Conservation (phyloP, 2,113 vertebrate genomes). For the Myotis yumanensis region DNA sequence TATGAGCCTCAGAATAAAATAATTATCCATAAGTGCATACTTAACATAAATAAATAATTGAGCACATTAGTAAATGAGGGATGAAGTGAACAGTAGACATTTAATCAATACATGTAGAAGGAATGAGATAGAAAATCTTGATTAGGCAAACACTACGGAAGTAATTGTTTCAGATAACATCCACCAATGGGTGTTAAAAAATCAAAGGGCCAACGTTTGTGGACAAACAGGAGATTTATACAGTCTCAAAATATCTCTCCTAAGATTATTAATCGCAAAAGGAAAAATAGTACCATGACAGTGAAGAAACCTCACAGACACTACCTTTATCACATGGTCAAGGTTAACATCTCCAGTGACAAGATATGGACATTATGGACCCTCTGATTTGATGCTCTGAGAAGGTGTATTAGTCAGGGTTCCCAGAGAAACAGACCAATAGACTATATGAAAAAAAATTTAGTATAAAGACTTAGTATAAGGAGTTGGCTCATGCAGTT, state of each 20-base stretch:
- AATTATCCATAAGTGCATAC: neutral
- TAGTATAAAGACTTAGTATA: neutral
- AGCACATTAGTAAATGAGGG: constrained; percentile 6
- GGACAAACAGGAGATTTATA: neutral
- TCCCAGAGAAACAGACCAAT: neutral
- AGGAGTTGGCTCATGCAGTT: neutral
- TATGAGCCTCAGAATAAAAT: constrained; percentile 5
- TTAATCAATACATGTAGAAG: constrained; percentile 34
- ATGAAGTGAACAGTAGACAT: neutral
- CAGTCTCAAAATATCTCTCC: neutral
- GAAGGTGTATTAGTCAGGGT: neutral
- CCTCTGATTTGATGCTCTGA: neutral
- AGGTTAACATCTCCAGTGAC: neutral
- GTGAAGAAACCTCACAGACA: neutral
- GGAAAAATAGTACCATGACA: neutral
- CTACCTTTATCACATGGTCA: neutral
- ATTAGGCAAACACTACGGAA: neutral
- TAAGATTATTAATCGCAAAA: constrained; percentile 9
- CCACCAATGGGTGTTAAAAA: neutral
- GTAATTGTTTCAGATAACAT: neutral
- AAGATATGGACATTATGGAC: neutral
- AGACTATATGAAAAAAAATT: neutral
- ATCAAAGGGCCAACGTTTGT: neutral
- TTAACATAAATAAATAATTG: constrained; percentile 61
- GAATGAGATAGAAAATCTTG: constrained; percentile 43